Percentiles rank a stretch among this genome's conserved stretches.
Evolutionary conservation across 2,797 vertebrate species (phyloP).

Genomic region (Acanthiza pusilla): DNA sequence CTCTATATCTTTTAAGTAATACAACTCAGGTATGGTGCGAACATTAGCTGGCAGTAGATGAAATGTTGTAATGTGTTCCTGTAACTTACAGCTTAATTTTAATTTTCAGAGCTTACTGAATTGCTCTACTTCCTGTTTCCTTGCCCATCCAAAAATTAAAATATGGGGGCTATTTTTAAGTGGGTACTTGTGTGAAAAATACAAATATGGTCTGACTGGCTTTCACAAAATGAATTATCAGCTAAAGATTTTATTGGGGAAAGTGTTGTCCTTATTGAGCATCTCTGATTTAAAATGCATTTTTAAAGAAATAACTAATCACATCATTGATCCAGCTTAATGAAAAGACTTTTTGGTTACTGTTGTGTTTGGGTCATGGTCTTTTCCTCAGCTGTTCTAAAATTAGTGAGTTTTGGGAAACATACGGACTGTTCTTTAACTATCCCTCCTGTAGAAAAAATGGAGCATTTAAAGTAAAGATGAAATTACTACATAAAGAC

Average conservation of each 20-base stretch:
- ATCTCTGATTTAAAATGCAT: background rate
- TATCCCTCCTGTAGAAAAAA: background rate
- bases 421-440: background rate
- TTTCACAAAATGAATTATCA: background rate
- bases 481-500: background rate
- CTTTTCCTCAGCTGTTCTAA: background rate
- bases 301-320: background rate
- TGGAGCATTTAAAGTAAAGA: background rate
- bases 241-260: background rate
- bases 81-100: background rate
- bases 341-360: background rate
- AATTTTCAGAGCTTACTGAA: background rate
- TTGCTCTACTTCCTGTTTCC: background rate
- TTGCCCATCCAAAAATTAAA: background rate
- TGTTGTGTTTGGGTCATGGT: background rate
- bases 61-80: background rate
- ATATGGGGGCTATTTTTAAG: background rate
- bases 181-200: background rate
- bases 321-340: background rate
- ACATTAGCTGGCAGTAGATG: background rate
- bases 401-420: background rate
- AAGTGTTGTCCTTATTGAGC: background rate
- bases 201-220: background rate
- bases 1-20: background rate
- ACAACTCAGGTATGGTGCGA: background rate